Conservation (phyloP, 2,113 vertebrate species). For the Cynocephalus volans region DNA sequence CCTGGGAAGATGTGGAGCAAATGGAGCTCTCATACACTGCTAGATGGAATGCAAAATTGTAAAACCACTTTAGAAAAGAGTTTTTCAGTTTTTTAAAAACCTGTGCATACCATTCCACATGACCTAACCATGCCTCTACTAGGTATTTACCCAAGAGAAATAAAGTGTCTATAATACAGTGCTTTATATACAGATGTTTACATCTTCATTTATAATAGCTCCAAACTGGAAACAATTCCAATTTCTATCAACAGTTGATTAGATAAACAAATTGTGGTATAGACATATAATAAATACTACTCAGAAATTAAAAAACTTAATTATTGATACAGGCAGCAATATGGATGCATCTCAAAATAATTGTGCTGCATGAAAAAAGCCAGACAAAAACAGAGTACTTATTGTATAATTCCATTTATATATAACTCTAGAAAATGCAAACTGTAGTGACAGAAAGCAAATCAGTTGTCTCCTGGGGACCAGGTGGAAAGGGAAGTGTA, state of each 20-base stretch:
- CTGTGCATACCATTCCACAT: background rate
- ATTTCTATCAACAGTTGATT: background rate
- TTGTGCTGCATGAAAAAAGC: background rate
- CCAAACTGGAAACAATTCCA: background rate
- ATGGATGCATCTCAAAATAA: background rate
- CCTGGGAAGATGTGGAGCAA: background rate
- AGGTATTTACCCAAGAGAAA: background rate
- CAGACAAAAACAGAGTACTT: background rate
- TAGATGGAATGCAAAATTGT: background rate
- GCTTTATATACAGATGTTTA: background rate
- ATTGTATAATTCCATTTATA: background rate
- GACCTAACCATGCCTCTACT: background rate
- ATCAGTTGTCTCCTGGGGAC: too few species aligned
- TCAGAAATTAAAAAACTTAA: background rate
- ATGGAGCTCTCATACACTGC: background rate
- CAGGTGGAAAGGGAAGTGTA: background rate
- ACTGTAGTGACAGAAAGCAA: background rate
- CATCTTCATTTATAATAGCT: background rate
- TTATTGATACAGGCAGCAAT: background rate
- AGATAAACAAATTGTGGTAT: background rate
- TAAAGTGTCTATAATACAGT: background rate
- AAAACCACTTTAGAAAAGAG: background rate
- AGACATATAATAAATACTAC: background rate
- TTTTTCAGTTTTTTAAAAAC: background rate
- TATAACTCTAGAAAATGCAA: background rate